Evolutionary conservation across 2,113 vertebrate species (phyloP), one percentile per base, ranked within the genome.

Genomic region (Connochaetes taurinus): DNA sequence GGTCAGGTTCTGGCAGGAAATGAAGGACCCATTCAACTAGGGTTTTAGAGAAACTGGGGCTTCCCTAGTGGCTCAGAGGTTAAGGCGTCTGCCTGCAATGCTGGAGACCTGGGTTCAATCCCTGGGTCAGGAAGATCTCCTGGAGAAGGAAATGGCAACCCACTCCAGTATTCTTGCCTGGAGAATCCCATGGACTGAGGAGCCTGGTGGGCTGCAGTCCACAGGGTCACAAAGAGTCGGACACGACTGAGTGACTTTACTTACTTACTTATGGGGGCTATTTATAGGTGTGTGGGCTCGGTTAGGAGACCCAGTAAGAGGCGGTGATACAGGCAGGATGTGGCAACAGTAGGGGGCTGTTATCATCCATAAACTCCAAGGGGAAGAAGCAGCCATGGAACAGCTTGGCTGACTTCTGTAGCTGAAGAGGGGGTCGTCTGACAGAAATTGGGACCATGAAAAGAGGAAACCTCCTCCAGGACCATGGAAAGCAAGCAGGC

Each of bases 371-470:
- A n/a, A 4, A 21, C 31, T 6, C 0, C 10, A 27, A 25, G 53
- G 55, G 16, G 58, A 17, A 17, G 31, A 14, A 5, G 67, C 15
- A 2, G 5, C 0, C 0, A 0, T 3, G 8, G 2, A 2, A 1
- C 7, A 21, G 60, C 6, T 2, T 1, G 17, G 33, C 19, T 5
- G 19, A 9, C 31, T 7, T 31, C 25, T 17, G 52, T 7, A 1
- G 40, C 85, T 0, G 15, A 19, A 86, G 57, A 15, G 3, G 19
- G 55, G 55, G 7, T 12, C 4, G 14, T 6, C 25, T 1, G 10
- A 12, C 14, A 29, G 83, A 25, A 4, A 7, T 15, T 3, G 15
- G 5, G 93, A 40, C 60, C 13, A 0, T 19, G 47, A 25, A 8
- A 8, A 12, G 3, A 36, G 7, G 50, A 58, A 14, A 11, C 43